These are phyloP conservation scores for Drosophila ogumai DNA, from an alignment of 1,140 invertebrate genomes.

Conservation along the genomic window DNA sequence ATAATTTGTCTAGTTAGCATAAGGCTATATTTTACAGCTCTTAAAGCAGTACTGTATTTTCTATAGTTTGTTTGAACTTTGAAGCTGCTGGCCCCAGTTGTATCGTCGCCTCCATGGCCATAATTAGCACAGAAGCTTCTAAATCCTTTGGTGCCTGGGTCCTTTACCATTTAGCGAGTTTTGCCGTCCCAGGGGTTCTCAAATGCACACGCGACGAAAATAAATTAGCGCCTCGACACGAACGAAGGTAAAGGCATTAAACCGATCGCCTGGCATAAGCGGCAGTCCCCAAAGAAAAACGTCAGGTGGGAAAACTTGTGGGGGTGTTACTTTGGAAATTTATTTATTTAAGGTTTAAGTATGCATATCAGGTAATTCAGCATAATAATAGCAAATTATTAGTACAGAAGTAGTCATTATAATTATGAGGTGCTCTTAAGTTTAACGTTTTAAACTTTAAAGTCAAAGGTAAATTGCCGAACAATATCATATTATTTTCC, in stretches of 20 bases:
- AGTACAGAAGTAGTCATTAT: background rate
- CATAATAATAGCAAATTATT: background rate
- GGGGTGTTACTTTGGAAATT: slow-evolving; percentile 18
- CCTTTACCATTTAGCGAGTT: slow-evolving; percentile 20
- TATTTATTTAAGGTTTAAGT: background rate
- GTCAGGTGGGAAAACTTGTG: slow-evolving; percentile 13
- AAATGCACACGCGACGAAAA: slow-evolving; percentile 55
- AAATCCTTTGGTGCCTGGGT: slow-evolving; percentile 14
- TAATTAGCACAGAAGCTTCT: slow-evolving; percentile 29
- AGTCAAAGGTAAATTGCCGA: too few relatives aligned
- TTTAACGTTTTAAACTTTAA: background rate
- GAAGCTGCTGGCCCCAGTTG: background rate
- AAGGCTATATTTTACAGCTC: background rate
- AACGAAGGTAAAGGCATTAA: slow-evolving; percentile 46
- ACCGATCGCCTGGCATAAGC: slow-evolving; percentile 51
- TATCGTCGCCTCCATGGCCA: background rate
- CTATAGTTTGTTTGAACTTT: background rate
- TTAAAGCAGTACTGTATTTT: background rate
- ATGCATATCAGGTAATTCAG: background rate
- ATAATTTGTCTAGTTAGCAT: slow-evolving; percentile 14
- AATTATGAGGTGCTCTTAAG: background rate
- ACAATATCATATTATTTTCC: too few relatives aligned
- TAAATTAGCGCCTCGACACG: slow-evolving; percentile 47
- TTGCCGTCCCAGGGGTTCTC: slow-evolving; percentile 9
- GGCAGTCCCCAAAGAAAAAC: slow-evolving; percentile 20